Base-by-base conservation (phyloP, 2,113 vertebrate species). In the Girardinichthys multiradiatus region DNA sequence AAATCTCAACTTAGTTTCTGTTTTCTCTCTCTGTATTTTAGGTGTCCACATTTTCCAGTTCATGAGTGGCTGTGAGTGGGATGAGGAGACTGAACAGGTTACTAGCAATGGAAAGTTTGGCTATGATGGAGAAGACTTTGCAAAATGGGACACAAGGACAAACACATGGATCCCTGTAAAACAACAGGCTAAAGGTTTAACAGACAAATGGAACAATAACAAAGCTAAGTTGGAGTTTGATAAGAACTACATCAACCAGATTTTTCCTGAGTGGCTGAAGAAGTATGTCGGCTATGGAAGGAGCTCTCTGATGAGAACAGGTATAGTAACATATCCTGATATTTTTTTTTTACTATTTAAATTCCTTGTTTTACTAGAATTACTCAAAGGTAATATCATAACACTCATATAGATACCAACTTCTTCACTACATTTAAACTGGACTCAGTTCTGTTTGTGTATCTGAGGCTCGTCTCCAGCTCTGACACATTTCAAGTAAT, bases 101-200 rank as follows among this genome's bases (percentile, higher is more conserved):
- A 15, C 0, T 10, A 77, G 76, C 35, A 87, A 27, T 54, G 1
- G 57, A 21, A 79, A 85, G 51, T 73, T 27, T 1, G 82, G 74
- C n/a, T 90, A 85, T 19, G 68, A 90, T 33, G 88, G 86, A 10
- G 70, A 11, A 0, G 88, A 94, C n/a, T 92, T 88, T 17, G 0
- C 94, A 0, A 0, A 42, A 11, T 14, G 92, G 0, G 76, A 94
- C 70, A 4, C 76, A 30, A n/a, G 79, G 51, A n/a, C 39, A 3
- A 0, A 42, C 61, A 85, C 58, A 0, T 92, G 33, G 68, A 80
- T 2, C 0, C 81, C 88, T 0, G 29, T 75, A 0, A 83, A 42
- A 0, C 0, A 0, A 0, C 67, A 1, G 0, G 90, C 84, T 0
- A 0, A 58, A 0, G 0, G 21, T 21, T 85, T 73, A 1, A 74